Evolutionary conservation across 1,140 invertebrate species (phyloP).

Genomic region (Mesaphorura yosii): DNA sequence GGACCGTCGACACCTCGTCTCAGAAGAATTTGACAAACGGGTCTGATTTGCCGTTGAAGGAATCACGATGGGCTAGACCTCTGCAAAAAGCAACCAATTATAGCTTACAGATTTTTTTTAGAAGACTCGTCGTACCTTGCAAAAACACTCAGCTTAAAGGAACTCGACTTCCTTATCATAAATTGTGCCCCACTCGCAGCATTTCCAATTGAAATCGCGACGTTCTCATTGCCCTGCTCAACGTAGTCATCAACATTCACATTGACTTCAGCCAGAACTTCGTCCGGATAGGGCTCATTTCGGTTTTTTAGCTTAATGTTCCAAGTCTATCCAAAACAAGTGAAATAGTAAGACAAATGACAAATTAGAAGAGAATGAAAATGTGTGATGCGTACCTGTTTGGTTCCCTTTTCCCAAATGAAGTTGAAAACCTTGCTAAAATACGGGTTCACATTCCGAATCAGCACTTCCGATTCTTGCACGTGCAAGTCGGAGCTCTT

Average conservation of each 20-base stretch:
- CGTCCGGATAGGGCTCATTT: background rate
- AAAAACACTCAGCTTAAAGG: background rate
- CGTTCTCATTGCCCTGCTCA: background rate
- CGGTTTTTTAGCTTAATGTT: background rate
- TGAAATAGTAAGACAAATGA: background rate
- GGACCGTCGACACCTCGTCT: background rate
- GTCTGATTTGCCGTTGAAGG: background rate
- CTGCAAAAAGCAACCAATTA: background rate
- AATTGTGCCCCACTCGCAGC: background rate
- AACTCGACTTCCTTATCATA: background rate
- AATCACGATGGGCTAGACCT: background rate
- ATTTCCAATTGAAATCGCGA: background rate
- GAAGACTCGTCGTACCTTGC: background rate
- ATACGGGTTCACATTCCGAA: background rate
- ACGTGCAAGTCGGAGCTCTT: background rate
- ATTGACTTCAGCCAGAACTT: background rate
- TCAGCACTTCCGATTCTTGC: background rate
- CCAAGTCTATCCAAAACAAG: background rate
- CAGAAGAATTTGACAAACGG: background rate
- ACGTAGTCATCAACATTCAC: background rate
- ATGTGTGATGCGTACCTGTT: slow-evolving; percentile 1
- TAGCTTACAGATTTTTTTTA: background rate
- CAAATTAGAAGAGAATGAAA: background rate
- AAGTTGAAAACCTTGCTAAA: slow-evolving; percentile 8
- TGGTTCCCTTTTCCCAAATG: slow-evolving; percentile 13